Conservation (phyloP, 2,888 invertebrate species). For the Macrosiphum euphorbiae region DNA sequence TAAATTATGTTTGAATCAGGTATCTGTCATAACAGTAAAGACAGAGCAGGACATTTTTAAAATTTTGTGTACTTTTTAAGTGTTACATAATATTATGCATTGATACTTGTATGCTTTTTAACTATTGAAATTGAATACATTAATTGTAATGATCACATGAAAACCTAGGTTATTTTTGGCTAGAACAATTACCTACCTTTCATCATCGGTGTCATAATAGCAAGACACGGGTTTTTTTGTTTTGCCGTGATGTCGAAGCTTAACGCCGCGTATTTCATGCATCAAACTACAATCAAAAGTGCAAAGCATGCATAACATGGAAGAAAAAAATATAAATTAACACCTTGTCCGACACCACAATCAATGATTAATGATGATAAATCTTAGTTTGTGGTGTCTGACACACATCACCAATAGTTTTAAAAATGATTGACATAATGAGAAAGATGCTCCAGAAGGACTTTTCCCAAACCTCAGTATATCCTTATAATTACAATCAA, state of each 20-base stretch:
- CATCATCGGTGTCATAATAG: constrained; percentile 61
- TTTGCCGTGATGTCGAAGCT: constrained; percentile 53
- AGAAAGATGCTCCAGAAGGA: neutral
- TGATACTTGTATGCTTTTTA: neutral
- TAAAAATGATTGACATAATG: neutral
- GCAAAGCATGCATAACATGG: constrained; percentile 50
- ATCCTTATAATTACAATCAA: constrained; percentile 14
- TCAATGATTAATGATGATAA: neutral
- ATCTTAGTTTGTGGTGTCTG: neutral
- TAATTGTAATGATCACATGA: neutral
- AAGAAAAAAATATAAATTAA: constrained; percentile 35
- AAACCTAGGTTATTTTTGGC: neutral
- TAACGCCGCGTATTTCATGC: constrained; percentile 51
- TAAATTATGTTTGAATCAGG: neutral
- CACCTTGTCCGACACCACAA: constrained; percentile 6
- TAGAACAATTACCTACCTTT: constrained; percentile 49
- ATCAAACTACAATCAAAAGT: constrained; percentile 60
- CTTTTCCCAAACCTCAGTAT: neutral
- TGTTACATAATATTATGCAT: neutral
- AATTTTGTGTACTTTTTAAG: neutral
- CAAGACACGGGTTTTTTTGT: constrained; percentile 50
- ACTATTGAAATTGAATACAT: neutral
- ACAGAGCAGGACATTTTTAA: neutral
- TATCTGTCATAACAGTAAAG: neutral
- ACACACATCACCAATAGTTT: constrained; percentile 17